phyloP scores from a whole-genome alignment of 1,140 invertebrate genomes.

The Eurosta solidaginis region DNA sequence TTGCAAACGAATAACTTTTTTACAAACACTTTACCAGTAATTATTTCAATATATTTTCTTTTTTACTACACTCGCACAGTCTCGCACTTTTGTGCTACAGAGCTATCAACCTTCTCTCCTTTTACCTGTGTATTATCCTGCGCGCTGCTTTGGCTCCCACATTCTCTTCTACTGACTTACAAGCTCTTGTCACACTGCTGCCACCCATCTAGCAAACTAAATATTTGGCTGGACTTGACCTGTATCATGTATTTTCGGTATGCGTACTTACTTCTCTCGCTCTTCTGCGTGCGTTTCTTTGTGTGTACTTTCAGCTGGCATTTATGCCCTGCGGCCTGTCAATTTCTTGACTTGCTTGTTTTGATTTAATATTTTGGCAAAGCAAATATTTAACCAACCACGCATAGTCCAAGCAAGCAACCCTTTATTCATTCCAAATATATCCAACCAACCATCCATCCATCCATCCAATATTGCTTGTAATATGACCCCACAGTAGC shows the following conservation, averaged over 20 bases:
- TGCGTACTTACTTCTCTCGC: not conserved
- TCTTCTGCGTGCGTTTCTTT: not conserved
- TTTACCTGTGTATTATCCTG: no score
- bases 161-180: no score
- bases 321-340: not conserved
- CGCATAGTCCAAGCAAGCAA: no score
- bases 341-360: constrained; percentile 14
- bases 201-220: not conserved
- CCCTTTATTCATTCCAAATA: no score
- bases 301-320: not conserved
- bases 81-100: not conserved
- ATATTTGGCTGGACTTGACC: not conserved
- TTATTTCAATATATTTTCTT: not conserved
- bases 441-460: not conserved
- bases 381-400: not conserved
- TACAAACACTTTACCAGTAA: no score
- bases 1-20: no score
- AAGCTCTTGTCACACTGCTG: not conserved
- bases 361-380: constrained; percentile 2
- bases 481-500: constrained; percentile 7
- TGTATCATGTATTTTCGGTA: no score
- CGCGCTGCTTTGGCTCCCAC: no score
- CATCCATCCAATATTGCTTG: not conserved
- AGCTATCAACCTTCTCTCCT: no score
- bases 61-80: not conserved